phyloP scores from a whole-genome alignment of 2,888 invertebrate species.

The Hirudinaria manillensis region DNA sequence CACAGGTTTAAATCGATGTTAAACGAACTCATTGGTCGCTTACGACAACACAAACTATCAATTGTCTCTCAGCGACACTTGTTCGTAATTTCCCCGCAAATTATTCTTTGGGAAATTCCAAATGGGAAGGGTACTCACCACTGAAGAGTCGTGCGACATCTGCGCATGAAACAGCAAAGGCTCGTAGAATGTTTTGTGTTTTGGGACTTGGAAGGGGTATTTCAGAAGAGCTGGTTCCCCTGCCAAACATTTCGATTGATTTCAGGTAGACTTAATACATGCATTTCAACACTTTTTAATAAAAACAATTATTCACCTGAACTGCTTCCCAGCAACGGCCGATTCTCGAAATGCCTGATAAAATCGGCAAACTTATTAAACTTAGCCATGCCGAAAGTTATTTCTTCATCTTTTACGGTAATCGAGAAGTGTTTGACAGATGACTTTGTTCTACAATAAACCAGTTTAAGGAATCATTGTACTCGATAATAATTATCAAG shows the following conservation, averaged over 20 bases:
- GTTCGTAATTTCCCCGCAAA: no score
- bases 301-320: conserved; percentile 2
- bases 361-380: conserved; percentile 16
- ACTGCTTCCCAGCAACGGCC: conserved; percentile 13
- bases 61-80: no score
- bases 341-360: conserved; percentile 3
- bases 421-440: conserved; percentile 20
- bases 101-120: no score
- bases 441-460: background rate
- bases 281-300: background rate
- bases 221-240: conserved; percentile 4
- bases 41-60: no score
- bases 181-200: conserved; percentile 12
- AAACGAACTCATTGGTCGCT: no score
- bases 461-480: background rate
- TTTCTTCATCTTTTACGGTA: background rate
- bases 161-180: background rate
- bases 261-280: no score
- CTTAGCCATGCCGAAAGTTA: conserved; percentile 19
- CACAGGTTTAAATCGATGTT: no score
- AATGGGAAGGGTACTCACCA: background rate
- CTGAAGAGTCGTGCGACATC: background rate
- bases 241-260: no score
- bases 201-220: background rate
- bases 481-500: background rate